A percentile compares a stretch with the other conserved stretches of the same genome.
Evolutionary conservation across 2,888 invertebrate genomes (phyloP).

Genomic region (Cosmia pyralina): DNA sequence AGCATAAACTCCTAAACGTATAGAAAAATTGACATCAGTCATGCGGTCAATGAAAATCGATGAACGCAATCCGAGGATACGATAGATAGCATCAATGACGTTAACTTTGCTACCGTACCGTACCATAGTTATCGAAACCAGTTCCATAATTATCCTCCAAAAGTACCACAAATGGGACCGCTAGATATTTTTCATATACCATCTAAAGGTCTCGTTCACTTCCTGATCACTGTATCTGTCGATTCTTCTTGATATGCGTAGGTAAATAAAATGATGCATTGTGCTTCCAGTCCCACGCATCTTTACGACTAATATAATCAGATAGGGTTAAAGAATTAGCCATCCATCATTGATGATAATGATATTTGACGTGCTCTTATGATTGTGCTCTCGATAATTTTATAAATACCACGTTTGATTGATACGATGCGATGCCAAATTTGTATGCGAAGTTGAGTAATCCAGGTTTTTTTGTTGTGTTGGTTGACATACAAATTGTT

Average conservation of each 20-base stretch:
- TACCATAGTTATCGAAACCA: background rate
- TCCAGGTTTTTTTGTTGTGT: constrained; percentile 34
- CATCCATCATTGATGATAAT: constrained; percentile 89
- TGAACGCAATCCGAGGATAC: background rate
- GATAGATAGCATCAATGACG: background rate
- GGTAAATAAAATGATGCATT: constrained; percentile 84
- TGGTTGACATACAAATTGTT: constrained; percentile 32
- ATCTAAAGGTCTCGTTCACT: constrained; percentile 68
- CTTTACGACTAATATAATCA: constrained; percentile 83
- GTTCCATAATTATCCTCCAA: constrained; percentile 25
- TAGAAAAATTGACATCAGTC: background rate
- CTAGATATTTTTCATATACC: constrained; percentile 64
- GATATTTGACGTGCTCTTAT: constrained; percentile 86
- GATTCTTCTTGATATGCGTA: constrained; percentile 68
- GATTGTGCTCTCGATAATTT: constrained; percentile 82
- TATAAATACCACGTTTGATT: constrained; percentile 74
- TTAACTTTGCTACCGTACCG: background rate
- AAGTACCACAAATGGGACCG: constrained; percentile 24
- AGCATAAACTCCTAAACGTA: too few species aligned
- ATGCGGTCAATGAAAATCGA: background rate
- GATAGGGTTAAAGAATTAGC: constrained; percentile 84
- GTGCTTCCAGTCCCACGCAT: constrained; percentile 87
- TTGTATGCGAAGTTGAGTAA: constrained; percentile 64
- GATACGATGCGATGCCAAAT: constrained; percentile 64
- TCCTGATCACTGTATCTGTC: constrained; percentile 57